Conservation (phyloP, 2,113 vertebrate species). For the Lates calcarifer region DNA sequence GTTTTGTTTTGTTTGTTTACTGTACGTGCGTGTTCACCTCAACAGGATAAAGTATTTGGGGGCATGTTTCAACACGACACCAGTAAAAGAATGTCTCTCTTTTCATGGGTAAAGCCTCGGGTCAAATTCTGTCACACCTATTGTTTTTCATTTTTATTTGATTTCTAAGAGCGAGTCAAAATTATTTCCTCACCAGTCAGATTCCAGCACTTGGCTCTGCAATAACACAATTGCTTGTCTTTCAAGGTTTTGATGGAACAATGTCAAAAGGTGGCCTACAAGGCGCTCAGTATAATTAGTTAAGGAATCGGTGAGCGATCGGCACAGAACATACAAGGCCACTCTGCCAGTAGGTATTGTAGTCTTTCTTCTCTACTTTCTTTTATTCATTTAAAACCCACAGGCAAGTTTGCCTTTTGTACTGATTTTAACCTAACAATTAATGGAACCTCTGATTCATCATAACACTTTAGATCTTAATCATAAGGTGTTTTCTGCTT, state of each 20-base stretch:
- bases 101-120: conserved; percentile 50
- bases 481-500: conserved; percentile 90
- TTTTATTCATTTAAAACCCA: conserved; percentile 87
- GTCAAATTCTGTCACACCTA: conserved; percentile 65
- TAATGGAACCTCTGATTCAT: conserved; percentile 93
- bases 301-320: conserved; percentile 52
- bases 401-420: conserved; percentile 88
- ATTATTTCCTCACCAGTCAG: conserved; percentile 49
- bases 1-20: conserved; percentile 78
- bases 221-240: conserved; percentile 53
- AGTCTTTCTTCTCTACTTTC: conserved; percentile 69
- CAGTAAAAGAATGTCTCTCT: conserved; percentile 66
- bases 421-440: conserved; percentile 92
- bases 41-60: conserved; percentile 62
- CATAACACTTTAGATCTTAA: conserved; percentile 94
- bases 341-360: conserved; percentile 55
- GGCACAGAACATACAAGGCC: conserved; percentile 77
- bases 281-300: conserved; percentile 65
- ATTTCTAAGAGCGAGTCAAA: conserved; percentile 23
- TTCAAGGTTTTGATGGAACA: conserved; percentile 65
- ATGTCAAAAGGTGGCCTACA: conserved; percentile 58
- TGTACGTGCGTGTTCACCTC: conserved; percentile 64
- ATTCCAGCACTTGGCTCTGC: conserved; percentile 49
- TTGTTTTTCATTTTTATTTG: conserved; percentile 67
- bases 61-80: conserved; percentile 78